Percentiles rank a stretch among this genome's conserved stretches.
These are phyloP conservation scores for Hyles vespertilio DNA, from an alignment of 1,140 invertebrate genomes.

Conservation along the genomic window DNA sequence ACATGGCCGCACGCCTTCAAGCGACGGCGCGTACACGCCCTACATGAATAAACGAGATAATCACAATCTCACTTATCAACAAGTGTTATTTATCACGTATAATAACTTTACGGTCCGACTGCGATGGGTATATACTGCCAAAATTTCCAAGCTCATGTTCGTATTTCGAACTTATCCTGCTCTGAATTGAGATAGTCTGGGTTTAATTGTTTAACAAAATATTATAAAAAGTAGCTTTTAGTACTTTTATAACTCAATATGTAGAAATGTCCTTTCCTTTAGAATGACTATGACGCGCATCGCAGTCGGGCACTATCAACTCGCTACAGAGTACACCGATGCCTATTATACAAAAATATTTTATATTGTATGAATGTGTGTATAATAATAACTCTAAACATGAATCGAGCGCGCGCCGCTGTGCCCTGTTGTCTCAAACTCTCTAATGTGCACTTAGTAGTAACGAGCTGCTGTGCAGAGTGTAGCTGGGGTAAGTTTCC, in stretches of 20 bases:
- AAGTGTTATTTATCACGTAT: constrained; percentile 17
- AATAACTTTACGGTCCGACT: constrained; percentile 7
- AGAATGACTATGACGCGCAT: background rate
- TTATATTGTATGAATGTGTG: constrained; percentile 64
- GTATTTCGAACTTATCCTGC: too few species aligned
- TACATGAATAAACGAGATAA: constrained; percentile 48
- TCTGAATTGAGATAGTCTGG: too few species aligned
- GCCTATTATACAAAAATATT: constrained; percentile 72
- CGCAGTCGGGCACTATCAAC: constrained; percentile 39
- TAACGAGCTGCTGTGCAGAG: too few species aligned
- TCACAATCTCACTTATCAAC: constrained; percentile 16
- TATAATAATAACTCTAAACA: constrained; percentile 48
- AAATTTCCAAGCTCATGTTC: too few species aligned
- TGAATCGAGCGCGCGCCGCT: constrained; percentile 54
- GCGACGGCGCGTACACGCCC: constrained; percentile 45
- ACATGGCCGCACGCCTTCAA: constrained; percentile 63
- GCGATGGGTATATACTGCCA: background rate
- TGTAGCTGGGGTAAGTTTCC: too few species aligned
- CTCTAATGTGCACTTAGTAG: constrained; percentile 10
- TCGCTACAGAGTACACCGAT: constrained; percentile 66
- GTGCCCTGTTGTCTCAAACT: constrained; percentile 25
- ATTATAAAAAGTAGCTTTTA: too few species aligned
- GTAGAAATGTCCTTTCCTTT: too few species aligned
- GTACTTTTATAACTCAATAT: too few species aligned
- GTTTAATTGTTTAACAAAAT: too few species aligned